Conservation (phyloP, 2,797 vertebrate species). For the Semaprochilodus insignis region DNA sequence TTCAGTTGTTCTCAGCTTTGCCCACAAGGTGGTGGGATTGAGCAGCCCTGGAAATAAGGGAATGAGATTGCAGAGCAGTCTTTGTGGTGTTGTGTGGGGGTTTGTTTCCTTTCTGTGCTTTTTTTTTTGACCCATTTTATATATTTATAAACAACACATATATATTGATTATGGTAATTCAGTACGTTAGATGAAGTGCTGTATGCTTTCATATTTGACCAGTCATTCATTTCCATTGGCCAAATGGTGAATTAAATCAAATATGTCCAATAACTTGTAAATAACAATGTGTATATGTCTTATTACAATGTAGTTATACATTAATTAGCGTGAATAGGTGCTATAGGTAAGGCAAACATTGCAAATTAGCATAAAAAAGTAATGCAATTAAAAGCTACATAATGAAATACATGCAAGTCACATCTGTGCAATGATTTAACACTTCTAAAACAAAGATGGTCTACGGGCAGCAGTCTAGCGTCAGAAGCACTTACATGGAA, state of each 20-base stretch:
- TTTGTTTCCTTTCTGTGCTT: neutral
- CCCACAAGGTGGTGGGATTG: constrained; percentile 30
- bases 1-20: neutral
- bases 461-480: constrained; percentile 47
- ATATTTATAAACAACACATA: too few relatives aligned
- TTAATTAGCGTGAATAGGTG: too few relatives aligned
- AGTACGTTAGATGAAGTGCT: too few relatives aligned
- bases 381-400: neutral
- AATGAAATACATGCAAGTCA: neutral
- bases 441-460: neutral
- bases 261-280: too few relatives aligned
- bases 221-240: too few relatives aligned
- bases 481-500: constrained; percentile 6
- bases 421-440: neutral
- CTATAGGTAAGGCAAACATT: too few relatives aligned
- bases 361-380: too few relatives aligned
- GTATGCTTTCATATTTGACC: too few relatives aligned
- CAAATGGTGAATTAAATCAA: too few relatives aligned
- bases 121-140: neutral
- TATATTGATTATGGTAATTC: too few relatives aligned
- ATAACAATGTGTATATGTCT: too few relatives aligned
- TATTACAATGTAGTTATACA: too few relatives aligned
- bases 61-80: neutral
- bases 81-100: neutral
- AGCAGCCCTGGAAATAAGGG: neutral